phyloP scores from a whole-genome alignment of 2,888 invertebrate species.

The Xylota segnis region DNA sequence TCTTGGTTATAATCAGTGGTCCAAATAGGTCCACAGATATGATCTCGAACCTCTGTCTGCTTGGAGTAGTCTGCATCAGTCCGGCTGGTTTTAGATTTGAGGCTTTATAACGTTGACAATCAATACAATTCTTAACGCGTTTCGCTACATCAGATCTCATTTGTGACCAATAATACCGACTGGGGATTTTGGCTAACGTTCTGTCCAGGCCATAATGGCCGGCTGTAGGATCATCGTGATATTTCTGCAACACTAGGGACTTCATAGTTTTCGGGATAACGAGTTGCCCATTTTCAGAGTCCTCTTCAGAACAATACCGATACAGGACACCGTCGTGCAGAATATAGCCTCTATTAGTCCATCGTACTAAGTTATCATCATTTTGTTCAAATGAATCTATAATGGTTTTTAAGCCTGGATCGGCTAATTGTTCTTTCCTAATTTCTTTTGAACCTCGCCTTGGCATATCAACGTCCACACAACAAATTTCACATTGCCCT shows the following conservation, averaged over 20 bases:
- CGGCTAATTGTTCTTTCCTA: neutral
- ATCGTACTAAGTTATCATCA: too few relatives aligned
- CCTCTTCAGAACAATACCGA: conserved; percentile 20
- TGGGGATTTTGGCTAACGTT: neutral
- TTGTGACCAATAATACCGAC: conserved; percentile 4
- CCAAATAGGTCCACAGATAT: conserved; percentile 75
- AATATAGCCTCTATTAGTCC: too few relatives aligned
- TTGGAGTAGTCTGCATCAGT: conserved; percentile 68
- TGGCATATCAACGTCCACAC: neutral
- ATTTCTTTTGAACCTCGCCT: neutral
- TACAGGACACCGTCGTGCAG: conserved; percentile 4
- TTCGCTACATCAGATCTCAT: conserved; percentile 14
- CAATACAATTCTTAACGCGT: conserved; percentile 46
- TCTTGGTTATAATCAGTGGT: conserved; percentile 49
- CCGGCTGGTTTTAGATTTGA: conserved; percentile 72
- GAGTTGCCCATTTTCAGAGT: conserved; percentile 30
- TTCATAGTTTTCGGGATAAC: conserved; percentile 35
- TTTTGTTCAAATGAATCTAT: too few relatives aligned
- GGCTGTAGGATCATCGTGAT: conserved; percentile 46
- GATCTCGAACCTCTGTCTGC: conserved; percentile 71
- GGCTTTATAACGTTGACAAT: conserved; percentile 70
- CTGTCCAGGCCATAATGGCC: conserved; percentile 27
- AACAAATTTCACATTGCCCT: conserved; percentile 17
- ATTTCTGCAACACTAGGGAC: conserved; percentile 47
- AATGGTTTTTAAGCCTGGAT: too few relatives aligned